phyloP scores from a whole-genome alignment of 2,113 vertebrate genomes.

The Stercorarius parasiticus region DNA sequence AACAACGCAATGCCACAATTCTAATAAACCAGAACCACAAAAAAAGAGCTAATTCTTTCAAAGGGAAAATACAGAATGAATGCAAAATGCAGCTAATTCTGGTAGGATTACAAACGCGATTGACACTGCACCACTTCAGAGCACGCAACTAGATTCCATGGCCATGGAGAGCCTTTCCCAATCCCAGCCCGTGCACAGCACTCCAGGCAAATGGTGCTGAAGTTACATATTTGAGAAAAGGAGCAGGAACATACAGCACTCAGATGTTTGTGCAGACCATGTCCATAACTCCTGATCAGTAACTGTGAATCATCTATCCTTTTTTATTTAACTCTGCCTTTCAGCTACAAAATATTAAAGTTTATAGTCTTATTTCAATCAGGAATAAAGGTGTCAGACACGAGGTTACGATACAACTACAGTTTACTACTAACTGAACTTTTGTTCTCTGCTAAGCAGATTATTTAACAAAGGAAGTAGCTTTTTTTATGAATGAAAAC shows the following conservation, averaged over 20 bases:
- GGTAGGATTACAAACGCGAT: accelerated
- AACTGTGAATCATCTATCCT: background rate
- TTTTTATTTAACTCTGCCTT: background rate
- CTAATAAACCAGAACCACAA: background rate
- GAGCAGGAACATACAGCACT: background rate
- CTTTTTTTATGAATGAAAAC: slow-evolving; percentile 57
- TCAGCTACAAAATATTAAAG: background rate
- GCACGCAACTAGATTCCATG: background rate
- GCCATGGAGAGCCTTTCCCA: background rate
- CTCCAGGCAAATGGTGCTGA: background rate
- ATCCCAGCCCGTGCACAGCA: accelerated
- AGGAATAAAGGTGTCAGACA: background rate
- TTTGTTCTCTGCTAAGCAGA: slow-evolving; percentile 6
- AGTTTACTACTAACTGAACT: slow-evolving; percentile 33
- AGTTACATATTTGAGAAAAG: background rate
- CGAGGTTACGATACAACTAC: background rate
- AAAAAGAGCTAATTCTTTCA: background rate
- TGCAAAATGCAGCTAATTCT: background rate
- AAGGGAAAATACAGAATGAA: background rate
- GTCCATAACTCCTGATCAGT: background rate
- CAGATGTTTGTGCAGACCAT: background rate
- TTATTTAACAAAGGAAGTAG: slow-evolving; percentile 56
- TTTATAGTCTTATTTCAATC: background rate
- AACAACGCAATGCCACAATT: background rate
- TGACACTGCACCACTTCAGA: background rate